Evolutionary conservation across 2,113 vertebrate genomes (phyloP).

Genomic region (Grantiella picta): DNA sequence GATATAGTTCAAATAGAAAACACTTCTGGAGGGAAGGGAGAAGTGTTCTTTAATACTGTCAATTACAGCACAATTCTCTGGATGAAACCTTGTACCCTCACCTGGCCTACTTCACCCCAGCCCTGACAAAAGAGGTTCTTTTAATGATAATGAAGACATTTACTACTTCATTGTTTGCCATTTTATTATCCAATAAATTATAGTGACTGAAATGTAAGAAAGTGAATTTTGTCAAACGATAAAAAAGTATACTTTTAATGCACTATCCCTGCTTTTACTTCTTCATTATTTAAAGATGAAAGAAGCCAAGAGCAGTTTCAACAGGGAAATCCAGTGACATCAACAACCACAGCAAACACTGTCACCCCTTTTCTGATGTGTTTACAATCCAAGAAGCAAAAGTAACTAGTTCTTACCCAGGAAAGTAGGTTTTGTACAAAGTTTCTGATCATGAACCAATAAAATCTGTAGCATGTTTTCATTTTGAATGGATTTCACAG

Average conservation of each 20-base stretch:
- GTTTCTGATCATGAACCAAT: background rate
- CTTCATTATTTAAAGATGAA: background rate
- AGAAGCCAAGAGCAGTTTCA: background rate
- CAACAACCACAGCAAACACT: background rate
- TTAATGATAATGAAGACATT: background rate
- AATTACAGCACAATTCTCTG: background rate
- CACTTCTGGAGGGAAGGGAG: background rate
- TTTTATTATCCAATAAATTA: background rate
- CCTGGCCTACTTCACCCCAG: background rate
- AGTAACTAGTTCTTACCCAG: background rate
- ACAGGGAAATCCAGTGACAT: background rate
- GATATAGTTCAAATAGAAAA: background rate
- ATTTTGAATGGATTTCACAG: background rate
- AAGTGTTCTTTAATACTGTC: background rate
- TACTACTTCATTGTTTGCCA: background rate
- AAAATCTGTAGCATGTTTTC: background rate
- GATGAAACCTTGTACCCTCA: background rate
- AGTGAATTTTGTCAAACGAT: background rate
- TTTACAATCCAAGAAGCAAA: background rate
- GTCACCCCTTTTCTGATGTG: background rate
- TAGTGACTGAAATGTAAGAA: background rate
- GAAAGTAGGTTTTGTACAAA: background rate
- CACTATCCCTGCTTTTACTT: background rate
- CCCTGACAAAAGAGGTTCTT: accelerated
- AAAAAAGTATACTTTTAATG: background rate